Base-by-base conservation (phyloP, 2,797 vertebrate species). In the Lutjanus campechanus region DNA sequence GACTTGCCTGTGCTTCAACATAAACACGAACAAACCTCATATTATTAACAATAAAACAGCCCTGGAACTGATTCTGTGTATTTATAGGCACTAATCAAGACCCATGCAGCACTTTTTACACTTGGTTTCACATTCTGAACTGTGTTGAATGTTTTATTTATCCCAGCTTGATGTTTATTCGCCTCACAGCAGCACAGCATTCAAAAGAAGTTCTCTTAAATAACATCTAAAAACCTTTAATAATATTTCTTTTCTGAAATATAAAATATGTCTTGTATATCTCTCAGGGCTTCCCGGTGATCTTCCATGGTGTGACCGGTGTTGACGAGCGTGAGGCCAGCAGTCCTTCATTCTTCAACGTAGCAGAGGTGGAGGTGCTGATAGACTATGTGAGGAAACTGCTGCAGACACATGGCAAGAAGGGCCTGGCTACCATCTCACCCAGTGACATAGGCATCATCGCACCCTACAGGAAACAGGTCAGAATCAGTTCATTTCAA, bases 381-480 rank as follows among this genome's bases (percentile, higher is more conserved):
- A 83, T 97, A 1, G 17, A 67, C 0, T 99, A 99, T 56, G 93
- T 99, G 46, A 96, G 17, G 85, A 95, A 95, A 85, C 96, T 99
- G 72, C 91, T 99, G 82, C 40, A 93, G 76, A 87, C 93, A 0
- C 92, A 62, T 8, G 95, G 95, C 83, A 97, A 95, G 90, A 96
- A 66, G 4, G 93, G 96, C 6, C 74, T 93, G 68, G 75, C 87
- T 1, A 92, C 20, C 0, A 85, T 97, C 77, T 72, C 85, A 0
- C 95, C 97, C 47, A 91, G 22, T 82, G 96, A 97, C 1, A 95
- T 99, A 0, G 97, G 98, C 40, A 95, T 99, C 87, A 98, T 99
- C 73, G 93, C 98, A 66, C 98, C 98, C 40, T 99, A 98, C 93
- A 97, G 97, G 88, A 99, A 98, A 83, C 98, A 99, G 97, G 98